Conservation (phyloP, 1,140 invertebrate genomes). For the Luehdorfia chinensis region DNA sequence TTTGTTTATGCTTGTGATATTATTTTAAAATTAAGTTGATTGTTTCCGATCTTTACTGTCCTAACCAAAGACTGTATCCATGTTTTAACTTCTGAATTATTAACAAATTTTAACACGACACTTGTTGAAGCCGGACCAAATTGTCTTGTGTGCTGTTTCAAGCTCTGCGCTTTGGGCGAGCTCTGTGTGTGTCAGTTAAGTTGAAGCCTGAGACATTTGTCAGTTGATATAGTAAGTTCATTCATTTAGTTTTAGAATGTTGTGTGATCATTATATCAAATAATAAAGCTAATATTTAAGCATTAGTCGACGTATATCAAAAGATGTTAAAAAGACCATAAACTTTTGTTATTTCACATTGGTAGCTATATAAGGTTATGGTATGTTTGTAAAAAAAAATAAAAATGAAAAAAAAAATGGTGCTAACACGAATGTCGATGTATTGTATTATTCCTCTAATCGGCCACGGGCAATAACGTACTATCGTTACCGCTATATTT, state of each 20-base stretch:
- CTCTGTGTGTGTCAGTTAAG: constrained; percentile 2
- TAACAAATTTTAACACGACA: constrained; percentile 37
- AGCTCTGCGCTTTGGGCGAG: constrained; percentile 17
- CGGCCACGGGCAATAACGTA: constrained; percentile 51
- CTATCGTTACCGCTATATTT: constrained; percentile 59
- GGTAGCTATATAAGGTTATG: constrained; percentile 62
- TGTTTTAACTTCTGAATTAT: constrained; percentile 50
- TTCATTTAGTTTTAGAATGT: constrained; percentile 45
- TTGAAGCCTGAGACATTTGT: too few relatives aligned
- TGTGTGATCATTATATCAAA: constrained; percentile 58
- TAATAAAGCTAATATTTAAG: constrained; percentile 49
- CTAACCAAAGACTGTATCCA: constrained; percentile 74
- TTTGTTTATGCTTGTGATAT: constrained; percentile 69
- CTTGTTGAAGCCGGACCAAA: constrained; percentile 71
- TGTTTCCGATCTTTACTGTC: constrained; percentile 58
- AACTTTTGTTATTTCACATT: constrained; percentile 60
- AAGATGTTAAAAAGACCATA: constrained; percentile 57
- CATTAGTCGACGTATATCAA: constrained; percentile 44
- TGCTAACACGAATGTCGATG: constrained; percentile 70
- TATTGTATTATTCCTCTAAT: constrained; percentile 57
- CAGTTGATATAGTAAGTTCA: constrained; percentile 39
- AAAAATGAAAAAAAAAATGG: constrained; percentile 65
- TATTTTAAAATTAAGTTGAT: constrained; percentile 56
- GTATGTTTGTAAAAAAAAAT: constrained; percentile 60
- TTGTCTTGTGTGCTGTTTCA: constrained; percentile 36